Evolutionary conservation across 1,140 invertebrate species (phyloP).

Genomic region (Epicauta chinensis): DNA sequence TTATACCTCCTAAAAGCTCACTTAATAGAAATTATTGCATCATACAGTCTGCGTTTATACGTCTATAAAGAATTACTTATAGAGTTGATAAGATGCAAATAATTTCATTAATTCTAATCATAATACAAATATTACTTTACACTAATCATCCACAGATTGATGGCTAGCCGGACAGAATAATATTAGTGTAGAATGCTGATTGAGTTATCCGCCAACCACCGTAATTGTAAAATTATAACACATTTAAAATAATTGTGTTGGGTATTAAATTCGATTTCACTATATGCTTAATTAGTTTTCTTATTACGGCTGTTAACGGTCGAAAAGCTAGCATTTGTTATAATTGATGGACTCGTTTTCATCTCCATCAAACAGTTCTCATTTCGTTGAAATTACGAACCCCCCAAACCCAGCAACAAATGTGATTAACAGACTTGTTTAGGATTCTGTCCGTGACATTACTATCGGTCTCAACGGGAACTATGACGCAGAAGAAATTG

Average conservation of each 20-base stretch:
- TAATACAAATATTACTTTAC: no score
- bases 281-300: no score
- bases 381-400: slow-evolving; percentile 20
- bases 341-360: slow-evolving; percentile 22
- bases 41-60: slow-evolving; percentile 10
- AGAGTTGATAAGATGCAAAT: background rate
- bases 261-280: no score
- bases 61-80: slow-evolving; percentile 12
- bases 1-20: slow-evolving; percentile 13
- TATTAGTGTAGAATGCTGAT: no score
- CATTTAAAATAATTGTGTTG: no score
- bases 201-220: no score
- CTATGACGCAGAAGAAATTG: slow-evolving; percentile 9
- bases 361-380: slow-evolving; percentile 26
- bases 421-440: slow-evolving; percentile 33
- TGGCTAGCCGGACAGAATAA: no score
- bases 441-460: slow-evolving; percentile 27
- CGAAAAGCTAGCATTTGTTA: no score
- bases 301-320: no score
- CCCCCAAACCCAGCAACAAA: slow-evolving; percentile 10
- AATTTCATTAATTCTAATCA: no score
- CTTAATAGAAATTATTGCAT: slow-evolving; percentile 18
- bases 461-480: slow-evolving; percentile 20
- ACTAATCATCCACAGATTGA: no score
- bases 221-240: no score